phyloP scores from a whole-genome alignment of 2,113 vertebrate species.

The Boulengeromyrus knoepffleri region DNA sequence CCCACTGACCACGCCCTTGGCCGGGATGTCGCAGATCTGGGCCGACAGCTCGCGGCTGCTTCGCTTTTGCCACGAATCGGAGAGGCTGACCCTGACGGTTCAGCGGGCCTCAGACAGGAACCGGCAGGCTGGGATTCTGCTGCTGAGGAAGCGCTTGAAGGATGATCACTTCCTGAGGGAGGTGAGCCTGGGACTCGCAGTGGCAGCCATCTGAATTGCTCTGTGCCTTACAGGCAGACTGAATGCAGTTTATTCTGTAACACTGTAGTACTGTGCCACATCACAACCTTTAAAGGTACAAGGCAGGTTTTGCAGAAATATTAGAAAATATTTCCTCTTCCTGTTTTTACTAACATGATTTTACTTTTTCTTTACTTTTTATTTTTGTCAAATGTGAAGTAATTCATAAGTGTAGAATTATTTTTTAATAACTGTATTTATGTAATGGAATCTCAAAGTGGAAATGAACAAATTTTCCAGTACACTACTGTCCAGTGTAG shows the following conservation, averaged over 20 bases:
- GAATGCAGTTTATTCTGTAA: too few species aligned
- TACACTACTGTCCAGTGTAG: neutral
- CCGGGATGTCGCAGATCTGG: slow-evolving; percentile 58
- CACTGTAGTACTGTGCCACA: neutral
- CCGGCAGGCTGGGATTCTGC: slow-evolving; percentile 51
- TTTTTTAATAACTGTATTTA: neutral
- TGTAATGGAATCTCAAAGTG: neutral
- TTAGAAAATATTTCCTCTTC: neutral
- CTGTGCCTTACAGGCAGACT: neutral
- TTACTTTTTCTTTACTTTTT: neutral
- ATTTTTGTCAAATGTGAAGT: neutral
- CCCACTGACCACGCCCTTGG: slow-evolving; percentile 33
- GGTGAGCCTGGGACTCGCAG: slow-evolving; percentile 49
- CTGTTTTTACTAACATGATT: neutral
- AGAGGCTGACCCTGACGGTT: slow-evolving; percentile 61
- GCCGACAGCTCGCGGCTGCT: slow-evolving; percentile 52
- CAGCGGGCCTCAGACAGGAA: slow-evolving; percentile 39
- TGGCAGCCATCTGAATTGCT: neutral
- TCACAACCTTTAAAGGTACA: neutral
- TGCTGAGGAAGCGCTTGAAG: slow-evolving; percentile 68
- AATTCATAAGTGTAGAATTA: neutral
- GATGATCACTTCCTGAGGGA: slow-evolving; percentile 54
- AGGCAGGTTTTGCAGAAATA: neutral
- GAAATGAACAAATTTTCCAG: neutral
- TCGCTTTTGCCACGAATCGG: slow-evolving; percentile 56